phyloP scores from a whole-genome alignment of 2,888 invertebrate species.

The Plebejus anna region DNA sequence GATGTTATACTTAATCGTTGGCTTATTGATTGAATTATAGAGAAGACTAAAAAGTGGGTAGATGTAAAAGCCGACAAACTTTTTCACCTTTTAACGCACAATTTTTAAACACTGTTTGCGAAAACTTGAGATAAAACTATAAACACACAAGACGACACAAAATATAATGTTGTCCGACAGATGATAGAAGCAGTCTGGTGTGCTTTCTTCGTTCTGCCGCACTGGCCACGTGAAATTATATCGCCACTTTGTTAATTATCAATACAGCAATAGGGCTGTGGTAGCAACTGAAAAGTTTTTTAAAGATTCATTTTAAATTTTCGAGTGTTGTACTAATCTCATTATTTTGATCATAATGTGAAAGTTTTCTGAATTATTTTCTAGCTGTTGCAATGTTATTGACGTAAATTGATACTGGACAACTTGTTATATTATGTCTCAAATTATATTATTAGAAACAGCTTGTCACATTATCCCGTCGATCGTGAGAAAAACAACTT shows the following conservation, averaged over 20 bases:
- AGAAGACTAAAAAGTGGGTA: neutral
- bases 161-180: conserved; percentile 34
- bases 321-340: neutral
- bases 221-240: conserved; percentile 67
- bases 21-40: neutral
- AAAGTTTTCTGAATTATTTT: too few species aligned
- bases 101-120: neutral
- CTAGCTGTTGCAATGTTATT: too few species aligned
- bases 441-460: too few species aligned
- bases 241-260: conserved; percentile 43
- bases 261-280: conserved; percentile 22
- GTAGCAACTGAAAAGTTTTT: neutral
- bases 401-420: too few species aligned
- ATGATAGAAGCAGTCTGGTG: conserved; percentile 31
- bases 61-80: neutral
- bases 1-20: neutral
- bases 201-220: conserved; percentile 65
- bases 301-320: neutral
- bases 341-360: too few species aligned
- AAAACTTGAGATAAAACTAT: neutral
- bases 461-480: too few species aligned
- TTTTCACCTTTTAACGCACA: neutral
- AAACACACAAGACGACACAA: conserved; percentile 13
- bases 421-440: too few species aligned
- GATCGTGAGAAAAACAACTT: too few species aligned